Conservation (phyloP, 2,797 vertebrate species). For the Discoglossus pictus region DNA sequence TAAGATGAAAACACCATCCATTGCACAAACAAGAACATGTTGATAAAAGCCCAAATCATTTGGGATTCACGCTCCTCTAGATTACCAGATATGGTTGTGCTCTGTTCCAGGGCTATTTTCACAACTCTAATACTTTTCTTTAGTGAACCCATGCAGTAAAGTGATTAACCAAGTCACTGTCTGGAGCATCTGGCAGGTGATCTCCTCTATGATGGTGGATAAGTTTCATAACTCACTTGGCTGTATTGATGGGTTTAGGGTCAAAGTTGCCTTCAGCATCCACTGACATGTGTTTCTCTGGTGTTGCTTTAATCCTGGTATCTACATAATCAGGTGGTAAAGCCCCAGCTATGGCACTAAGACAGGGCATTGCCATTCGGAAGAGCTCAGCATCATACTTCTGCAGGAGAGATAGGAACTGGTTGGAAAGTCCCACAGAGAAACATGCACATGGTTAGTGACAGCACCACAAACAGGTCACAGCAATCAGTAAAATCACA, state of each 20-base stretch:
- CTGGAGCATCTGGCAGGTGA: too few species aligned
- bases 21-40: too few species aligned
- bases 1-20: too few species aligned
- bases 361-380: constrained; percentile 96
- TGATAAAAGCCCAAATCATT: too few species aligned
- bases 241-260: constrained; percentile 91
- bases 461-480: constrained; percentile 47
- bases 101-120: too few species aligned
- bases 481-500: constrained; percentile 39
- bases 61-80: too few species aligned
- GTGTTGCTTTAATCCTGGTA: constrained; percentile 76
- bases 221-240: constrained; percentile 80
- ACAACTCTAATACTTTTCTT: too few species aligned
- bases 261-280: constrained; percentile 97
- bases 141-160: too few species aligned
- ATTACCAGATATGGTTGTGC: too few species aligned
- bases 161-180: too few species aligned
- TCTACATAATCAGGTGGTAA: constrained; percentile 95
- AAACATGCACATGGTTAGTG: constrained; percentile 65
- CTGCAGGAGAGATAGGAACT: constrained; percentile 76
- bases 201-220: too few species aligned
- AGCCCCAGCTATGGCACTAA: constrained; percentile 94
- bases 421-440: constrained; percentile 68
- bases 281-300: constrained; percentile 89
- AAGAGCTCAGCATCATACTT: constrained; percentile 95